Evolutionary conservation across 2,797 vertebrate species (phyloP), one percentile per base, ranked within the genome.

Genomic region (Limosa lapponica): DNA sequence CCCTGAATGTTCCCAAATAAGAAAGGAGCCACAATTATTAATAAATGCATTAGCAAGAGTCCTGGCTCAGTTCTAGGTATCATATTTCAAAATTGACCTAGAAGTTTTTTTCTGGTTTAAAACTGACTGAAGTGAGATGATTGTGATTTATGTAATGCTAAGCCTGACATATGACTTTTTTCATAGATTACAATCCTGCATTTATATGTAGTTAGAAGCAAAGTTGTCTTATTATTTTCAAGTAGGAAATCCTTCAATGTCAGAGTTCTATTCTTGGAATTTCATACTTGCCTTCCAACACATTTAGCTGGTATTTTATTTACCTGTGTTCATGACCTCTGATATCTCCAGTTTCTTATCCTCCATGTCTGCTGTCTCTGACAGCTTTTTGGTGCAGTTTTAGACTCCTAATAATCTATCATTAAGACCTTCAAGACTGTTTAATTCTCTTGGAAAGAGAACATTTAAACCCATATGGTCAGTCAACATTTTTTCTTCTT

Each of bases 51-150:
- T 88, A 96, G 44, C 59, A 85, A 89, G 77, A 82, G 46, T 24
- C 65, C 75, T 93, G 83, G 55, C 81, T 91, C 22, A 13, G 57
- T 81, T 85, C 41, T 83, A 87, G 44, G 49, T 74, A 72, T 95
- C 91, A n/a, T 61, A 54, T 94, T 95, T 95, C 87, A 72, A 91
- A 94, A 95, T 43, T 79, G 51, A 52, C 54, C 86, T 77, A 17
- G 19, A 43, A 61, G 4, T 4, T 1, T 37, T 58, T 67, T 84
- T 64, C 51, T 86, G 30, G 19, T 85, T 94, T 85, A 48, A 90
- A 82, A 44, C 36, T 73, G 67, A 86, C 75, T 82, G 43, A 93
- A 77, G 32, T 67, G 57, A 73, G 82, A 71, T 67, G 25, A 28
- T 79, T 90, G 66, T 92, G 80, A 94, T 92, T 89, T 89, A 69